Percentiles rank a stretch among this genome's conserved stretches.
phyloP scores from a whole-genome alignment of 1,140 invertebrate genomes.

The Phocides pigmalion region DNA sequence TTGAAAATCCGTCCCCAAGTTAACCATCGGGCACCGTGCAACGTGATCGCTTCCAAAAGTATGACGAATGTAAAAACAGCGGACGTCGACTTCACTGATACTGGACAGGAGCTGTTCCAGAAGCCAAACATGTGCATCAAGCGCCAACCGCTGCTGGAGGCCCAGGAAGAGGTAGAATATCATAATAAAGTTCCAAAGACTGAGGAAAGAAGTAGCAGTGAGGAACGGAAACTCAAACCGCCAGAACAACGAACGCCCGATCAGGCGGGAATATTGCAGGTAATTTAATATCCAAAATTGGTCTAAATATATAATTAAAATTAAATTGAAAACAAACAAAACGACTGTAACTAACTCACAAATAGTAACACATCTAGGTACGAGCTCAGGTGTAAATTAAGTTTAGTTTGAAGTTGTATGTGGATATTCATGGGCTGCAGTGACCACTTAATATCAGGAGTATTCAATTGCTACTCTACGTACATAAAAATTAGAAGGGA shows the following conservation, averaged over 20 bases:
- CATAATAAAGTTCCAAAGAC: conserved; percentile 79
- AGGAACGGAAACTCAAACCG: conserved; percentile 46
- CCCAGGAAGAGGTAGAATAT: conserved; percentile 66
- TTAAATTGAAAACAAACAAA: too few relatives aligned
- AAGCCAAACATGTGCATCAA: conserved; percentile 59
- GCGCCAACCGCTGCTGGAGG: conserved; percentile 66
- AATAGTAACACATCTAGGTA: too few relatives aligned
- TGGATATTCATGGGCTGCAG: too few relatives aligned
- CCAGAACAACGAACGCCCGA: conserved; percentile 53
- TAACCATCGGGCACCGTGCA: conserved; percentile 61
- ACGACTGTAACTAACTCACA: too few relatives aligned
- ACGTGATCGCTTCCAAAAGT: conserved; percentile 83
- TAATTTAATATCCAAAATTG: conserved; percentile 39
- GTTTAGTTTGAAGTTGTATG: too few relatives aligned
- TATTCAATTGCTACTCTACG: too few relatives aligned
- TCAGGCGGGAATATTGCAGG: conserved; percentile 75
- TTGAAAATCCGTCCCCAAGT: conserved; percentile 81
- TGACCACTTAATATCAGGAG: too few relatives aligned
- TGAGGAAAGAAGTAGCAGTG: conserved; percentile 57
- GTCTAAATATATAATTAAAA: too few relatives aligned
- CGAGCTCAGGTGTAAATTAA: too few relatives aligned
- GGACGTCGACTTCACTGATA: conserved; percentile 73
- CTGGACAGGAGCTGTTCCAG: conserved; percentile 69
- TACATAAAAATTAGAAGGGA: too few relatives aligned
- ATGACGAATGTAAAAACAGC: conserved; percentile 83